Percentiles rank a stretch among this genome's conserved stretches.
Conservation (phyloP, 2,888 invertebrate species). For the Nysson spinosus region DNA sequence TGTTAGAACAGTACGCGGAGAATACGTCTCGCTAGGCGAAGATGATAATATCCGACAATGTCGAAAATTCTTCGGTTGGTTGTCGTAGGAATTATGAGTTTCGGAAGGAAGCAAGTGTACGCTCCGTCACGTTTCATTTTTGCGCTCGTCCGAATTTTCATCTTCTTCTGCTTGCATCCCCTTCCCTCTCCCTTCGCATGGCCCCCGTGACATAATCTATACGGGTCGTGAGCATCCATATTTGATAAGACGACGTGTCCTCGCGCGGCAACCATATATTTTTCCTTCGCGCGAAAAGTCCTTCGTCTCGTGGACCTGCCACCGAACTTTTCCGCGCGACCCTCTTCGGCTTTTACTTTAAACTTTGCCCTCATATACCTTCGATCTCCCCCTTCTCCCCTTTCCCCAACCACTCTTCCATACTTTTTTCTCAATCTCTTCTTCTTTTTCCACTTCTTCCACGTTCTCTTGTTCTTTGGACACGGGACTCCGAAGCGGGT, state of each 20-base stretch:
- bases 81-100: conserved; percentile 16
- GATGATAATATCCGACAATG: conserved; percentile 25
- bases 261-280: conserved; percentile 31
- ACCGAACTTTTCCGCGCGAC: conserved; percentile 28
- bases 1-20: not conserved
- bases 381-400: conserved; percentile 29
- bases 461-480: not conserved
- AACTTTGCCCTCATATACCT: conserved; percentile 39
- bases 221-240: conserved; percentile 42
- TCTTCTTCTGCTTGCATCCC: not conserved
- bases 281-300: conserved; percentile 14
- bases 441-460: not conserved
- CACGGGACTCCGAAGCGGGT: conserved; percentile 19
- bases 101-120: conserved; percentile 15
- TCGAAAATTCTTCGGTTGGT: conserved; percentile 14
- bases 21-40: not conserved
- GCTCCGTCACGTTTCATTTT: conserved; percentile 19
- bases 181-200: no score
- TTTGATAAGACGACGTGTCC: conserved; percentile 47
- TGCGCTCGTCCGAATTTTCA: not conserved
- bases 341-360: conserved; percentile 41
- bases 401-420: not conserved
- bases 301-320: conserved; percentile 9
- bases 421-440: not conserved
- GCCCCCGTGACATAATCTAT: not conserved